phyloP scores from a whole-genome alignment of 2,113 vertebrate genomes.

The Oophaga pumilio region DNA sequence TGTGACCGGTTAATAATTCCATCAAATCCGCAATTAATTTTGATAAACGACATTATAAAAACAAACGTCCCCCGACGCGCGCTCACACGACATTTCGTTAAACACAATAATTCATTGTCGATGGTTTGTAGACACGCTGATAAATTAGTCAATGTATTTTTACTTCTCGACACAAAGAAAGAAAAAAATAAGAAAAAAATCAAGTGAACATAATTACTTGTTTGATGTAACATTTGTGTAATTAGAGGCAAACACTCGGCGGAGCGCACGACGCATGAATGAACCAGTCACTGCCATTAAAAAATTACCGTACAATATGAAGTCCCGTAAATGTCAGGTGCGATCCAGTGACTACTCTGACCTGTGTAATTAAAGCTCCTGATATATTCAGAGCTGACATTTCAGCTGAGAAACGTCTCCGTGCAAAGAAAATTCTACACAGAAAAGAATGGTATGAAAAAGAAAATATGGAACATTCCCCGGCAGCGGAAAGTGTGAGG shows the following conservation, averaged over 20 bases:
- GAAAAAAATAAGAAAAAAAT: not conserved
- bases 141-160: conserved; percentile 31
- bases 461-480: not conserved
- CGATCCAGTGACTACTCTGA: not conserved
- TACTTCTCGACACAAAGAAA: conserved; percentile 26
- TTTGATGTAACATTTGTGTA: conserved; percentile 32
- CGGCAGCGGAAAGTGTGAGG: not conserved
- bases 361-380: not conserved
- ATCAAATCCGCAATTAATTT: not conserved
- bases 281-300: not conserved
- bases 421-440: not conserved
- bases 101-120: conserved; percentile 21
- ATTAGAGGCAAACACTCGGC: conserved; percentile 6
- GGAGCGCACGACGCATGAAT: not conserved
- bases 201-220: conserved; percentile 25
- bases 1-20: not conserved
- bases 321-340: not conserved
- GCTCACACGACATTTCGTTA: not conserved
- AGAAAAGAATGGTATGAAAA: not conserved
- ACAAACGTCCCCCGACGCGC: not conserved
- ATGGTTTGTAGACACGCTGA: conserved; percentile 4
- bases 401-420: not conserved
- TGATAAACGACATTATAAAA: not conserved
- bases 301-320: not conserved
- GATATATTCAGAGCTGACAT: conserved; percentile 8